phyloP scores from a whole-genome alignment of 1,140 invertebrate genomes.

The Spodoptera frugiperda region DNA sequence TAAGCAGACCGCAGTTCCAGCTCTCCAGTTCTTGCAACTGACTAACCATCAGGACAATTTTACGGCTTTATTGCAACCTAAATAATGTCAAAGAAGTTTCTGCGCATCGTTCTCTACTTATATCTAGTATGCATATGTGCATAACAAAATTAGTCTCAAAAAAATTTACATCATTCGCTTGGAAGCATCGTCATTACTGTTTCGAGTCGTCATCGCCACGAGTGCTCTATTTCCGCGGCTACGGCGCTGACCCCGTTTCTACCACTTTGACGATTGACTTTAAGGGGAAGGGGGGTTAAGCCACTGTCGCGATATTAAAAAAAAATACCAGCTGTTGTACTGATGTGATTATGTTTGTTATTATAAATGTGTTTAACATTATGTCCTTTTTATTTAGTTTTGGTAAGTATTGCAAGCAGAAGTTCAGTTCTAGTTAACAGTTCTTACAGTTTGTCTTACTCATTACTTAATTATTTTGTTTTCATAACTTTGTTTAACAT shows the following conservation, averaged over 20 bases:
- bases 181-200: conserved; percentile 30
- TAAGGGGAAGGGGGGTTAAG: conserved; percentile 18
- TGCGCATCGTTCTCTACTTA: no score
- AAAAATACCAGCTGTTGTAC: conserved; percentile 3
- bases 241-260: conserved; percentile 61
- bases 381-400: neutral
- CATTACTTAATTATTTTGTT: no score
- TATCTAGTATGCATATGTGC: no score
- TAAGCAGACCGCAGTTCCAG: no score
- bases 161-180: conserved; percentile 14
- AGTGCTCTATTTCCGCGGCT: conserved; percentile 58
- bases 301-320: conserved; percentile 35
- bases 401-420: neutral
- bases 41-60: no score
- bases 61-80: no score
- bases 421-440: no score
- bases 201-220: conserved; percentile 49
- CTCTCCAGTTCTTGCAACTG: no score
- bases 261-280: conserved; percentile 73
- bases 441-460: no score
- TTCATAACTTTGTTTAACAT: no score
- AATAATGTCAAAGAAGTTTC: no score
- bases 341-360: neutral
- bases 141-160: conserved; percentile 3
- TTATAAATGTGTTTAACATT: neutral